Conservation (phyloP, 2,888 invertebrate species). For the Tetanocera ferruginea region DNA sequence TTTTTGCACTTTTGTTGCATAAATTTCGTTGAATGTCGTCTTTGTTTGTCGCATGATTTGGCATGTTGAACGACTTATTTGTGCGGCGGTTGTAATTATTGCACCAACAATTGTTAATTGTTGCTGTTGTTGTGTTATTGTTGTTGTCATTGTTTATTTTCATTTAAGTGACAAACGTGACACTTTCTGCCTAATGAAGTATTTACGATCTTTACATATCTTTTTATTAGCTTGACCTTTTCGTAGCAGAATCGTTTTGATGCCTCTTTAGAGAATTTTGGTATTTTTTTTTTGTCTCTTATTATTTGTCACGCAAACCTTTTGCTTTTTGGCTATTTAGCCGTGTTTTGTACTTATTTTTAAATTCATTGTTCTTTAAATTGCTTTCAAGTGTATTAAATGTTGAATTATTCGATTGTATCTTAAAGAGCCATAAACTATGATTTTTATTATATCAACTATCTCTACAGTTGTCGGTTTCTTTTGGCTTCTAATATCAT, state of each 20-base stretch:
- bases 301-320: background rate
- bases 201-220: conserved; percentile 3
- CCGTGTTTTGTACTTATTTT: too few relatives aligned
- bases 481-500: too few relatives aligned
- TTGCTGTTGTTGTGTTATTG: background rate
- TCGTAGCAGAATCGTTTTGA: too few relatives aligned
- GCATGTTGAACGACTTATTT: conserved; percentile 28
- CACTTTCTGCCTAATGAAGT: background rate
- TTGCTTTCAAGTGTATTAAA: background rate
- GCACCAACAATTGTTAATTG: conserved; percentile 24
- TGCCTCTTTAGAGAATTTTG: too few relatives aligned
- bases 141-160: background rate
- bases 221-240: background rate
- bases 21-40: too few relatives aligned
- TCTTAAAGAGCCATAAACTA: background rate
- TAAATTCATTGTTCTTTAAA: too few relatives aligned
- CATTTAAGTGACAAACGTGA: background rate
- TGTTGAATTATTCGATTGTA: background rate
- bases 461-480: background rate
- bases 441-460: background rate
- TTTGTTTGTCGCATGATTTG: conserved; percentile 20
- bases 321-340: background rate
- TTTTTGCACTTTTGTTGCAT: too few relatives aligned
- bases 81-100: conserved; percentile 19
- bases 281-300: too few relatives aligned